Conservation (phyloP, 2,888 invertebrate species). For the Apomyelois bistriatella region DNA sequence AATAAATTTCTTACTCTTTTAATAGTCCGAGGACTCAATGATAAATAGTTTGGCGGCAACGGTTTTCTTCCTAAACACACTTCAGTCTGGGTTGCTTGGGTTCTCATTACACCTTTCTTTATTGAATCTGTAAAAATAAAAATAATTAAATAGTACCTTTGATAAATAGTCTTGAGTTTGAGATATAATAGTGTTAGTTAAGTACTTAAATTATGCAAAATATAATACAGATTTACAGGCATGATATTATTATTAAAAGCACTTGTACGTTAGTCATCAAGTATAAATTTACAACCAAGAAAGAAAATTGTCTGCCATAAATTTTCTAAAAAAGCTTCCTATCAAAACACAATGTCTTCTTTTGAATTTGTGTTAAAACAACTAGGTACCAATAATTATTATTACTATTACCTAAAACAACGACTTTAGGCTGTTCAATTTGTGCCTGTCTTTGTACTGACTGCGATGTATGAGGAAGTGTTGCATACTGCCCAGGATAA, state of each 20-base stretch:
- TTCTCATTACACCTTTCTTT: slow-evolving; percentile 92
- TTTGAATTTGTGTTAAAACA: no score
- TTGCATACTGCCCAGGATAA: slow-evolving; percentile 66
- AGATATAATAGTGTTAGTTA: no score
- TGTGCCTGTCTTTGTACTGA: slow-evolving; percentile 50
- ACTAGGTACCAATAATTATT: no score
- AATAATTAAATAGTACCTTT: not conserved
- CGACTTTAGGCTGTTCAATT: slow-evolving; percentile 74
- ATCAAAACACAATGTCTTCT: no score
- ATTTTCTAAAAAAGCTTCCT: no score
- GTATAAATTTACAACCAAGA: no score
- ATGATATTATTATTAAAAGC: no score
- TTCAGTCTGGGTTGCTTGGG: slow-evolving; percentile 95
- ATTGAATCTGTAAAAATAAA: slow-evolving; percentile 83
- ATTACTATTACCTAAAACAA: slow-evolving; percentile 80
- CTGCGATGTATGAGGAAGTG: slow-evolving; percentile 45
- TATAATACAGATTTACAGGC: no score
- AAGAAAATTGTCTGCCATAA: no score
- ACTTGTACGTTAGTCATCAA: no score
- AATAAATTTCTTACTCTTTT: slow-evolving; percentile 81
- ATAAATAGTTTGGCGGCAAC: slow-evolving; percentile 84
- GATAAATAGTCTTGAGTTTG: no score
- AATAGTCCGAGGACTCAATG: slow-evolving; percentile 89
- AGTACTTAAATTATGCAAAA: not conserved
- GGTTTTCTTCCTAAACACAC: slow-evolving; percentile 85